Conservation (phyloP, 2,113 vertebrate genomes). For the Rhadina sibilatrix region DNA sequence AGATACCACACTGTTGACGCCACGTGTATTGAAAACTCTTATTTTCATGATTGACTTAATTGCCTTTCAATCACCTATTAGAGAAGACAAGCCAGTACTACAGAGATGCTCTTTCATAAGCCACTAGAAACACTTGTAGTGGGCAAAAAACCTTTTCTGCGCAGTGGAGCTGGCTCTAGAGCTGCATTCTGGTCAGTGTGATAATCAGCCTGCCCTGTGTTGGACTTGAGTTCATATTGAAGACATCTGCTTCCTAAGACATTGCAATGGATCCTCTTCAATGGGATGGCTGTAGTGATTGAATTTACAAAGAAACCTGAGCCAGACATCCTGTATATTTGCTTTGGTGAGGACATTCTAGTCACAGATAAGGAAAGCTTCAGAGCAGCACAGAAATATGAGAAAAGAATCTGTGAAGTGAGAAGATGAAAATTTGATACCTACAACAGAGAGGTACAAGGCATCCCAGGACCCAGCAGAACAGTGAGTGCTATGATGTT, state of each 20-base stretch:
- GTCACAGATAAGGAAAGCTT: not conserved
- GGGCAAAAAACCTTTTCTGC: not conserved
- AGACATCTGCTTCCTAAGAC: not conserved
- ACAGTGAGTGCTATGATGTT: not conserved
- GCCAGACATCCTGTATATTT: not conserved
- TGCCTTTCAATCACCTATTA: not conserved
- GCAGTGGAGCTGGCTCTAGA: not conserved
- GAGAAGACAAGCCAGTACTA: not conserved
- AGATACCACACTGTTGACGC: not conserved
- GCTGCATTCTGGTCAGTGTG: not conserved
- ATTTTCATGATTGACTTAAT: not conserved
- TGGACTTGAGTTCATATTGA: not conserved
- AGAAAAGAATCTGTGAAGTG: not conserved
- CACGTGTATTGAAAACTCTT: not conserved
- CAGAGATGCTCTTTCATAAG: not conserved
- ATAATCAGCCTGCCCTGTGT: not conserved
- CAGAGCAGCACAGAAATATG: not conserved
- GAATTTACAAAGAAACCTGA: not conserved
- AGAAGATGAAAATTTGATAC: not conserved
- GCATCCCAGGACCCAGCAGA: not conserved
- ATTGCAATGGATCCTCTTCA: not conserved
- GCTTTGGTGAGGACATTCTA: not conserved
- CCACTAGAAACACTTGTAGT: not conserved
- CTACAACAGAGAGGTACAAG: not conserved
- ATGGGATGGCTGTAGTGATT: not conserved